Base-by-base conservation (phyloP, 2,888 invertebrate species). In the Rhorus exstirpatorius region DNA sequence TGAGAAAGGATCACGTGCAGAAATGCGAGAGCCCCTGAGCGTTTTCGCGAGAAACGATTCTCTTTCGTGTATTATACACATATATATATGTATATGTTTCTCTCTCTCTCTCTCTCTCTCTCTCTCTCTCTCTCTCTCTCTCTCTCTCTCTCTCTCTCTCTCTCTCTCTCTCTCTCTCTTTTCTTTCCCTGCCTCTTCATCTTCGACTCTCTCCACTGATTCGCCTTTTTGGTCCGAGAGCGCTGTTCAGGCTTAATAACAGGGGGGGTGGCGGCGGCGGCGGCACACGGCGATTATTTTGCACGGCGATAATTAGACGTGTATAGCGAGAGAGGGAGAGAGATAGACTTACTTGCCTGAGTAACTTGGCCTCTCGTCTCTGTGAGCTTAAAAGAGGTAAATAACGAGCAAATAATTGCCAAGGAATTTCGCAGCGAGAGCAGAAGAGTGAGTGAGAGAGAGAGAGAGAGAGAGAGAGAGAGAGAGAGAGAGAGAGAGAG, bases 331-430 rank as follows among this genome's bases (percentile, higher is more conserved):
- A 55, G 65, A 41, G 63, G 26, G 26, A 55, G 76, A 31, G 71
- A 31, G 31, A n/a, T 63, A 68, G 14, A 31, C 80, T 82, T 83
- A 79, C 75, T 80, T 83, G 85, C 86, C 88, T 87, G 90, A 75
- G 75, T 55, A 70, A 68, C 58, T 67, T 58, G 53, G 41, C 55
- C 71, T 41, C 78, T 55, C 71, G 24, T 51, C 67, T 67, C 72
- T 60, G 60, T 60, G 70, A 80, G 83, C 67, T 60, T 26, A 53
- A 83, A 87, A 89, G 89, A 90, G 83, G 84, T 86, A 91, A 92
- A 91, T 92, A 92, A 92, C 91, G 92, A 92, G 92, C 89, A 91
- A 91, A 91, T 92, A 91, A 91, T 92, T 91, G 90, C 90, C 85
- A 85, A 86, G 84, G 85, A 88, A 87, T 87, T 82, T 84, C 81